Evolutionary conservation across 2,113 vertebrate species (phyloP).

Genomic region (Engystomops pustulosus): DNA sequence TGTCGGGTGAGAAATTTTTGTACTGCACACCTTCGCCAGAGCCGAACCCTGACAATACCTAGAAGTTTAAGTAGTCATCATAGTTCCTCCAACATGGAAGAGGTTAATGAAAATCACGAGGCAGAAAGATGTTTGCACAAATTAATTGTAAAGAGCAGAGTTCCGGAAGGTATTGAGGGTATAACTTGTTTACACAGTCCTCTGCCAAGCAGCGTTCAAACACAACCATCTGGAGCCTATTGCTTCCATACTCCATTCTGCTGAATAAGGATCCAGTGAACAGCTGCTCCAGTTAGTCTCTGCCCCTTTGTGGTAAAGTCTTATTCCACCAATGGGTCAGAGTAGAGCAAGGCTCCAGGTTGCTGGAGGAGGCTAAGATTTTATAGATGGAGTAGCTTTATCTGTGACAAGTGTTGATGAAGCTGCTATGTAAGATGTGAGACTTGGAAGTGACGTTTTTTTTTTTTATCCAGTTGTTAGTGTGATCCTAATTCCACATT

Average conservation of each 20-base stretch:
- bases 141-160: conserved; percentile 72
- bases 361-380: no score
- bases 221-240: conserved; percentile 66
- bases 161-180: conserved; percentile 74
- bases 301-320: no score
- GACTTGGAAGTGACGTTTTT: no score
- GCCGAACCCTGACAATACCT: no score
- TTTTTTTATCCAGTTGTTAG: no score
- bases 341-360: no score
- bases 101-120: conserved; percentile 37
- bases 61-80: background rate
- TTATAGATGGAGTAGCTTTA: no score
- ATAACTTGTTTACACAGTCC: conserved; percentile 73
- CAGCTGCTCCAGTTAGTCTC: conserved; percentile 66
- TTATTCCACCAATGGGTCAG: no score
- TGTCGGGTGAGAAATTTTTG: background rate
- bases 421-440: no score
- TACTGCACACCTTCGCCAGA: no score
- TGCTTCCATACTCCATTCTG: conserved; percentile 68
- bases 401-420: no score
- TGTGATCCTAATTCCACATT: no score
- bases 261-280: conserved; percentile 62
- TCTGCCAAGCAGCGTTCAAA: conserved; percentile 70
- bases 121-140: conserved; percentile 58
- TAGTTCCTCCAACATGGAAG: background rate